These are phyloP conservation scores for Nothoprocta pentlandii DNA, from an alignment of 2,113 vertebrate species.

Conservation along the genomic window DNA sequence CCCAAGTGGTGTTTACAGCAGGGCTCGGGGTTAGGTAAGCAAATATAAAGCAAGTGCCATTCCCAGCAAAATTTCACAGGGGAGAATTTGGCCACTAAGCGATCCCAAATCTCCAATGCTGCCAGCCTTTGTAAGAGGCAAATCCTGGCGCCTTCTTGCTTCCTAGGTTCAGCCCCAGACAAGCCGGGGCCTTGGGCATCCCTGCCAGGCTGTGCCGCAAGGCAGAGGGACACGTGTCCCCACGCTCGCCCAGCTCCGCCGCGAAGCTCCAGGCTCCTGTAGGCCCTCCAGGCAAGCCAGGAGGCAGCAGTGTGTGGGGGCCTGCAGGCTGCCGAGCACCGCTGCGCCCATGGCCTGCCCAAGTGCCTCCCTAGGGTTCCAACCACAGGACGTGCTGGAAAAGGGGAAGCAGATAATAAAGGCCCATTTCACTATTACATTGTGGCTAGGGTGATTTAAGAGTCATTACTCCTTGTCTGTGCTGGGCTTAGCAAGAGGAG, in stretches of 20 bases:
- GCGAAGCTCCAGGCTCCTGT: not conserved
- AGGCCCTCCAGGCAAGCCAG: not conserved
- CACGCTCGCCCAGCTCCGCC: not conserved
- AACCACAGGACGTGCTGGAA: not conserved
- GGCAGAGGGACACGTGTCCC: not conserved
- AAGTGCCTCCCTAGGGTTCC: not conserved
- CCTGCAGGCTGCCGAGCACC: not conserved
- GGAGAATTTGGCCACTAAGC: not conserved
- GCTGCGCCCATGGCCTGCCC: not conserved
- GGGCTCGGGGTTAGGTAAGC: not conserved
- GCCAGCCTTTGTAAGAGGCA: not conserved
- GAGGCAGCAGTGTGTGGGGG: not conserved
- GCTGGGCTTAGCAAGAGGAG: not conserved
- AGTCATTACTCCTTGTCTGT: not conserved
- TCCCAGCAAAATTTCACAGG: not conserved
- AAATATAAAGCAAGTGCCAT: not conserved
- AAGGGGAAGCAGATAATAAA: not conserved
- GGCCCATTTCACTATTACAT: not conserved
- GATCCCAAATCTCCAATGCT: not conserved
- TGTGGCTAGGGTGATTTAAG: not conserved
- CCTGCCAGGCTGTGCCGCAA: not conserved
- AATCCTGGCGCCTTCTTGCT: not conserved
- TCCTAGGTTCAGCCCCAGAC: not conserved
- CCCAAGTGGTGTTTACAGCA: slow-evolving; percentile 19
- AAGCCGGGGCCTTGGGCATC: not conserved